These are phyloP conservation scores for Aphaenogaster rudis DNA, from an alignment of 1,140 invertebrate species.

Conservation along the genomic window DNA sequence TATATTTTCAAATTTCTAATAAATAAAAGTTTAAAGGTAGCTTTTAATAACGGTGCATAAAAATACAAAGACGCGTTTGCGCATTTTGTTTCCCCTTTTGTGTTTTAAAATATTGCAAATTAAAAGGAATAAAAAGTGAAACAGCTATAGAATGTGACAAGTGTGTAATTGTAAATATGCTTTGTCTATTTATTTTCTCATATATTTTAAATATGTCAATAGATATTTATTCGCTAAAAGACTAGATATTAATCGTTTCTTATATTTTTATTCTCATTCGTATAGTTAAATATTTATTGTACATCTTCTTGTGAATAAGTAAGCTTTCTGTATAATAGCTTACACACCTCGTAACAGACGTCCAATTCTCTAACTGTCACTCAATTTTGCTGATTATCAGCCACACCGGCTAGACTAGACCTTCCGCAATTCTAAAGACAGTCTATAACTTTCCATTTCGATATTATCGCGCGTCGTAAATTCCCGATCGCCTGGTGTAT, in stretches of 20 bases:
- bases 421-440: slow-evolving; percentile 9
- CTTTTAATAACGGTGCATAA: background rate
- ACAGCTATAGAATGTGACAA: background rate
- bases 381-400: slow-evolving; percentile 19
- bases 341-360: background rate
- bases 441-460: slow-evolving; percentile 52
- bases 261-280: background rate
- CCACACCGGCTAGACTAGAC: background rate
- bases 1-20: background rate
- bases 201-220: background rate
- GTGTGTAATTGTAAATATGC: background rate
- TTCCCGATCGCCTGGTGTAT: slow-evolving; percentile 41
- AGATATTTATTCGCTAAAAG: background rate
- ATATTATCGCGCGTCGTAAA: slow-evolving; percentile 47
- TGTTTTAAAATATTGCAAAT: background rate
- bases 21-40: background rate
- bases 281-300: background rate
- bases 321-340: background rate
- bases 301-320: background rate
- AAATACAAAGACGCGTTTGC: background rate
- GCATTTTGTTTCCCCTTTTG: background rate
- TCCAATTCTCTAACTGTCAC: slow-evolving; percentile 32
- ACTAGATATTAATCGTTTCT: background rate
- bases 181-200: background rate
- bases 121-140: background rate